These are phyloP conservation scores for Drosophila lacertosa DNA, from an alignment of 1,140 invertebrate genomes.

Conservation along the genomic window DNA sequence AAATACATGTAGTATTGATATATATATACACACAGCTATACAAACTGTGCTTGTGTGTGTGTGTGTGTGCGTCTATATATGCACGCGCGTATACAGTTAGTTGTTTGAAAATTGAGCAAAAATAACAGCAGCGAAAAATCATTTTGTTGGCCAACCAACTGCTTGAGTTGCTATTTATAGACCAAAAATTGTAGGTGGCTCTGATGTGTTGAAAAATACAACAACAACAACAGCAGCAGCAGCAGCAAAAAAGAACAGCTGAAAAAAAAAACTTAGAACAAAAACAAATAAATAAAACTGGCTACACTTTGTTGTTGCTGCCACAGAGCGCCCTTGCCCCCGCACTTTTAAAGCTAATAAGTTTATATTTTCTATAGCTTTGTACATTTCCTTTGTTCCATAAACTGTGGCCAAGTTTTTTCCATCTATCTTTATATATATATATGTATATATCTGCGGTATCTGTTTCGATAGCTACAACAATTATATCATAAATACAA, in stretches of 20 bases:
- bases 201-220: conserved; percentile 65
- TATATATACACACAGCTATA: conserved; percentile 31
- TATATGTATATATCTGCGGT: conserved; percentile 2
- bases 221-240: conserved; percentile 44
- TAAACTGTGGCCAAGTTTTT: conserved; percentile 32
- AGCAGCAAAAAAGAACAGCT: conserved; percentile 38
- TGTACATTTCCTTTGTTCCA: conserved; percentile 58
- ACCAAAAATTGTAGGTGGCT: conserved; percentile 77
- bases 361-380: conserved; percentile 54
- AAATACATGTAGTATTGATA: conserved; percentile 60
- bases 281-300: conserved; percentile 68
- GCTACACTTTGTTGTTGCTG: conserved; percentile 59
- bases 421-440: background rate
- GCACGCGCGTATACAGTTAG: conserved; percentile 72
- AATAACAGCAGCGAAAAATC: conserved; percentile 71
- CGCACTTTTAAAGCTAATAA: conserved; percentile 18
- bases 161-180: conserved; percentile 76
- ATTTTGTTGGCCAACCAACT: conserved; percentile 78
- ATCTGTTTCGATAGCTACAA: conserved; percentile 5
- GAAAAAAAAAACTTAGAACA: conserved; percentile 32
- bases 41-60: conserved; percentile 20
- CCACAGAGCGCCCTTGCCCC: background rate
- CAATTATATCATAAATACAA: conserved; percentile 31
- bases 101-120: conserved; percentile 80
- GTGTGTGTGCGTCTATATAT: conserved; percentile 30